Percentiles rank a stretch among this genome's conserved stretches.
Evolutionary conservation across 2,888 invertebrate genomes (phyloP).

Genomic region (Flexamia atlantica): DNA sequence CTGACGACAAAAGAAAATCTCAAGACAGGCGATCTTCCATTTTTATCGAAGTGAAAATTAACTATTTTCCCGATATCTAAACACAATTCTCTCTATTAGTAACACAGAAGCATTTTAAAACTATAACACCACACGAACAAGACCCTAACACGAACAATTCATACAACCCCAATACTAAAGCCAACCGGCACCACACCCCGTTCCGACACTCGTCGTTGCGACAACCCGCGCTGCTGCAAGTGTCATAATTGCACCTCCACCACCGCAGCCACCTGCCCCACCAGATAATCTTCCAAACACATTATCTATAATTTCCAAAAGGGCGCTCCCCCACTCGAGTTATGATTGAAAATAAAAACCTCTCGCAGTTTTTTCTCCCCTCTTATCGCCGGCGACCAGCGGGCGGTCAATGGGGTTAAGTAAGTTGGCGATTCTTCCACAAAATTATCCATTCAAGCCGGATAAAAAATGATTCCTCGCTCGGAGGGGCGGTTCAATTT

Average conservation of each 20-base stretch:
- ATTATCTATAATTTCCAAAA: constrained; percentile 65
- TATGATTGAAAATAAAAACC: constrained; percentile 66
- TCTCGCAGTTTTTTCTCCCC: constrained; percentile 60
- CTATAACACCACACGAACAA: too few relatives aligned
- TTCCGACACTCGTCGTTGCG: neutral
- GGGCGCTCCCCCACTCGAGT: constrained; percentile 61
- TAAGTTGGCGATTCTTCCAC: constrained; percentile 66
- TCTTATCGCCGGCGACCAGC: constrained; percentile 50
- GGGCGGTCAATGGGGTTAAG: constrained; percentile 63
- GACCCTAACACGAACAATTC: too few relatives aligned
- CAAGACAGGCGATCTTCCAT: too few relatives aligned
- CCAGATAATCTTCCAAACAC: constrained; percentile 65
- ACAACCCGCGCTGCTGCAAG: neutral
- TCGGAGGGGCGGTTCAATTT: constrained; percentile 45
- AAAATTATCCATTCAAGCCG: constrained; percentile 68
- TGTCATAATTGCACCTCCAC: constrained; percentile 5
- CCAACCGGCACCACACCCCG: too few relatives aligned
- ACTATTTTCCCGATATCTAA: too few relatives aligned
- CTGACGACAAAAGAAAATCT: too few relatives aligned
- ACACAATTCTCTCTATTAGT: too few relatives aligned
- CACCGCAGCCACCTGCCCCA: constrained; percentile 24
- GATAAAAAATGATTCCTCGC: constrained; percentile 47
- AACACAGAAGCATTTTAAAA: too few relatives aligned
- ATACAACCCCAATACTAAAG: too few relatives aligned
- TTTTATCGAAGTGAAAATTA: too few relatives aligned